phyloP scores from a whole-genome alignment of 2,797 vertebrate genomes.

The Amniataba percoides region DNA sequence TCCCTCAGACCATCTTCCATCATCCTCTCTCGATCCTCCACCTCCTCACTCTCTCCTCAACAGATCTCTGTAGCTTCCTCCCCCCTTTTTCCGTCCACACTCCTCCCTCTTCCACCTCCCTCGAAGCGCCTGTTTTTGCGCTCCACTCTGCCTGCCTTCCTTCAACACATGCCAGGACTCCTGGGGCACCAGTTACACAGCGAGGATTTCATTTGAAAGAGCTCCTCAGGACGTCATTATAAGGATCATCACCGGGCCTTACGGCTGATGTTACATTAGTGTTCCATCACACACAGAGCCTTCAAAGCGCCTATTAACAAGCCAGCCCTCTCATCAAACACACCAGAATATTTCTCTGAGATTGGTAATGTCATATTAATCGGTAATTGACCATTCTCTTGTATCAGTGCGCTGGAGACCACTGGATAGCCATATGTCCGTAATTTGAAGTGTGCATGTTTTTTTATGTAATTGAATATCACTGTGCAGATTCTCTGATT shows the following conservation, averaged over 20 bases:
- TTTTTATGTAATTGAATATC: neutral
- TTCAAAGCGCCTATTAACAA: conserved; percentile 54
- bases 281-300: conserved; percentile 61
- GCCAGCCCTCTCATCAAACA: conserved; percentile 35
- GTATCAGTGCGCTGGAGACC: neutral
- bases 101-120: conserved; percentile 43
- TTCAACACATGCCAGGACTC: conserved; percentile 80
- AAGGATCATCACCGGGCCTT: conserved; percentile 65
- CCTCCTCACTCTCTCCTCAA: conserved; percentile 14
- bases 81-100: conserved; percentile 22
- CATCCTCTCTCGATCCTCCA: conserved; percentile 30
- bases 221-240: conserved; percentile 73
- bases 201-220: conserved; percentile 67
- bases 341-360: conserved; percentile 34
- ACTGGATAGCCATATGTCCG: conserved; percentile 12
- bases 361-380: conserved; percentile 33
- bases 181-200: conserved; percentile 72
- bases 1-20: conserved; percentile 51
- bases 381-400: conserved; percentile 36
- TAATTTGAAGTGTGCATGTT: neutral
- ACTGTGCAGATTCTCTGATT: conserved; percentile 1
- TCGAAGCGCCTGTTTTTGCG: conserved; percentile 55
- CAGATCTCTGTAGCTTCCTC: conserved; percentile 16
- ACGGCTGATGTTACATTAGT: conserved; percentile 68
- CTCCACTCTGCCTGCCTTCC: conserved; percentile 58